phyloP scores from a whole-genome alignment of 2,113 vertebrate species.

The Tragelaphus strepsiceros region DNA sequence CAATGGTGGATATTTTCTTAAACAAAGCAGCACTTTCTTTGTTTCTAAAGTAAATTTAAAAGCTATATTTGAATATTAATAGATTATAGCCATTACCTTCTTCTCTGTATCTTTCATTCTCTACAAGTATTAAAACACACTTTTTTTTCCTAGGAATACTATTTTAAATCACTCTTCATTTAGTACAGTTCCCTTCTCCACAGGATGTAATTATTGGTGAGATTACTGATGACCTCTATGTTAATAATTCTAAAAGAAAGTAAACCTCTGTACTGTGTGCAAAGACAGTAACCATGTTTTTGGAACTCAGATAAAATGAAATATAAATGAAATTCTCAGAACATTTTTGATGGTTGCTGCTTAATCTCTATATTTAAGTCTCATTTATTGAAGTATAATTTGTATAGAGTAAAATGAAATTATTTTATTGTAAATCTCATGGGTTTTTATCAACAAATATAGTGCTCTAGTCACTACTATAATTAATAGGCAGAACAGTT shows the following conservation, averaged over 20 bases:
- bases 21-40: not conserved
- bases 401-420: not conserved
- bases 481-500: not conserved
- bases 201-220: not conserved
- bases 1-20: not conserved
- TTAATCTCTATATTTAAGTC: not conserved
- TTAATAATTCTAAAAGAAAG: conserved; percentile 23
- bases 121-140: not conserved
- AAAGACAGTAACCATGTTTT: not conserved
- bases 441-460: not conserved
- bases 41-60: not conserved
- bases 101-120: not conserved
- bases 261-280: not conserved
- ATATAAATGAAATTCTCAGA: not conserved
- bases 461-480: not conserved
- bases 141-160: not conserved
- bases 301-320: not conserved
- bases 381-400: not conserved
- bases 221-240: not conserved
- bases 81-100: not conserved
- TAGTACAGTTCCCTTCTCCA: not conserved
- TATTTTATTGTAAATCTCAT: not conserved
- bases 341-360: not conserved
- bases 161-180: not conserved
- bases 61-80: not conserved